Evolutionary conservation across 2,888 invertebrate genomes (phyloP), one percentile per base, ranked within the genome.

Genomic region (Agonum fuliginosum): DNA sequence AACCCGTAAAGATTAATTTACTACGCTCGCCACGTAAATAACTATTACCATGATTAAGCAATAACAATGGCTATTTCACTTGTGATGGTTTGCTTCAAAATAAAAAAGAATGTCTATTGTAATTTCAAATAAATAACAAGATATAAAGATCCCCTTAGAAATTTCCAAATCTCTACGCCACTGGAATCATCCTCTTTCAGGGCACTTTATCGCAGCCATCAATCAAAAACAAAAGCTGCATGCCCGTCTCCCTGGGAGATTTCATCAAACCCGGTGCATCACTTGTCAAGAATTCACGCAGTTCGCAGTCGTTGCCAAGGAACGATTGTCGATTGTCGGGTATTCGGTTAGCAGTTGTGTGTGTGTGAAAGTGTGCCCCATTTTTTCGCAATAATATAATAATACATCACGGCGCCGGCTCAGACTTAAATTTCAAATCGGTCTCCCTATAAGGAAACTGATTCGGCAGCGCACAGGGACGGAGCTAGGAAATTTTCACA

Each of bases 341-440:
- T 73, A 78, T 78, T 79, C 54, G n/a, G 37, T 37, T 54, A 12
- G 54, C 27, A 30, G 58, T 62, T 54, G 67, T 22, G 67, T 67
- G 67, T 41, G 41, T 41, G 67, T 67, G 78, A 70, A 76, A 70
- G 78, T 54, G 67, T 78, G 79, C 70, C 79, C 78, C 71, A 79
- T 79, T 79, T 79, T 79, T 79, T 58, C 74, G 78, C 78, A 74
- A 75, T 70, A 78, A 74, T 76, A 78, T 78, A 78, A 79, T 79
- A 79, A 79, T 79, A 79, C 70, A 70, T 70, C 70, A 70, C 70
- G 48, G 70, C 70, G 46, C 67, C 67, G 3, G 67, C 34, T 24
- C 58, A 24, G n/a, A 71, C 19, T 75, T 73, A 51, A 37, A 69
- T 70, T 69, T 67, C 77, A 79, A 79, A 79, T 79, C 74, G 69